These are phyloP conservation scores for Palloptera scutellata DNA, from an alignment of 2,888 invertebrate species.

Conservation along the genomic window DNA sequence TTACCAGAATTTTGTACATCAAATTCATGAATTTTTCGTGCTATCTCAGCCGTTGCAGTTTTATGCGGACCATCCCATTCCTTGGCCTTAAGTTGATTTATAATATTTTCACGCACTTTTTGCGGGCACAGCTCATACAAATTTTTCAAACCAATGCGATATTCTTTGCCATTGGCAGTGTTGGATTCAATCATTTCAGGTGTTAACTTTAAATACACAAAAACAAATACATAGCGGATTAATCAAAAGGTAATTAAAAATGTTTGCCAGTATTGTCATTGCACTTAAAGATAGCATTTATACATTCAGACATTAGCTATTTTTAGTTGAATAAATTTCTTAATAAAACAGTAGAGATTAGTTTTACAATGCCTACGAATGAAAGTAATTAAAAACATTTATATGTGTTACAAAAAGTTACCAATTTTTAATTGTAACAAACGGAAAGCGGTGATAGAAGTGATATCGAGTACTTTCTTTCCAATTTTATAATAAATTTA, in stretches of 20 bases:
- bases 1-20: constrained; percentile 71
- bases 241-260: constrained; percentile 22
- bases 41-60: constrained; percentile 78
- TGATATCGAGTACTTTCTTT: no score
- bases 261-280: neutral
- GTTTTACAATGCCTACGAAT: no score
- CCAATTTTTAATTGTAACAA: no score
- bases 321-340: neutral
- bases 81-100: constrained; percentile 80
- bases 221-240: neutral
- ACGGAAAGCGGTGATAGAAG: no score
- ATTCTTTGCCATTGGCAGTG: constrained; percentile 79
- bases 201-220: constrained; percentile 54
- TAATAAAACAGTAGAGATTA: neutral
- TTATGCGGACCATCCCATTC: constrained; percentile 88
- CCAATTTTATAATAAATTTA: no score
- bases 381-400: no score
- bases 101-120: constrained; percentile 81
- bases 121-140: constrained; percentile 88
- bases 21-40: constrained; percentile 78
- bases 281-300: neutral
- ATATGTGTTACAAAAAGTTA: no score
- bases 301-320: neutral
- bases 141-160: constrained; percentile 86
- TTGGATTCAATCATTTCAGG: constrained; percentile 66